phyloP scores from a whole-genome alignment of 92 coral and sea anemone genomes.

The Pocillopora grandis region DNA sequence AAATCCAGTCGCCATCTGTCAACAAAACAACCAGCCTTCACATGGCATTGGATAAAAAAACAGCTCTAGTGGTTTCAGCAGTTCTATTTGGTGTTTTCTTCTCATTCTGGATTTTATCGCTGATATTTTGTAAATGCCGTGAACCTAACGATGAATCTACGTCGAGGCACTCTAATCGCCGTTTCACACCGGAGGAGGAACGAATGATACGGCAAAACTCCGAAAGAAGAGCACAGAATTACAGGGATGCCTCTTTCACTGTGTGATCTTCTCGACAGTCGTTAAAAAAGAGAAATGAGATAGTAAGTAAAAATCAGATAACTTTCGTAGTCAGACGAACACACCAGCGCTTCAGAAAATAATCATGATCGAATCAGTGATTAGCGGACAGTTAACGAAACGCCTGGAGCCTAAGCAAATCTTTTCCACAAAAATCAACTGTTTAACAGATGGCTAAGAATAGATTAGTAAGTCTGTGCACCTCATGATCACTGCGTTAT shows the following conservation, averaged over 20 bases:
- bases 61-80: slow-evolving; percentile 31
- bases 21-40: not conserved
- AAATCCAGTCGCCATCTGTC: not conserved
- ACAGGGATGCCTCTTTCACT: slow-evolving; percentile 2
- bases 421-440: too few species aligned
- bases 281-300: too few species aligned
- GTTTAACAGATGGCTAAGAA: not conserved
- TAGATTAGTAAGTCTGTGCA: not conserved
- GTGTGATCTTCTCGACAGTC: not conserved
- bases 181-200: slow-evolving; percentile 32
- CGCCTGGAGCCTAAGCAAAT: not conserved
- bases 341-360: not conserved
- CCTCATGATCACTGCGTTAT: not conserved
- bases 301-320: not conserved
- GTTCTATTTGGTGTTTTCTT: slow-evolving; percentile 24
- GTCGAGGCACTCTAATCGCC: not conserved
- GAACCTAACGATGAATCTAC: not conserved
- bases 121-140: slow-evolving; percentile 31
- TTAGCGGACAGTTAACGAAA: not conserved
- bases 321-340: not conserved
- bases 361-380: not conserved
- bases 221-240: slow-evolving; percentile 27
- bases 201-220: slow-evolving; percentile 38
- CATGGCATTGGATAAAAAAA: slow-evolving; percentile 15
- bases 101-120: slow-evolving; percentile 28